Base-by-base conservation (phyloP, 2,113 vertebrate species). In the Ophthalmolycus amberensis region DNA sequence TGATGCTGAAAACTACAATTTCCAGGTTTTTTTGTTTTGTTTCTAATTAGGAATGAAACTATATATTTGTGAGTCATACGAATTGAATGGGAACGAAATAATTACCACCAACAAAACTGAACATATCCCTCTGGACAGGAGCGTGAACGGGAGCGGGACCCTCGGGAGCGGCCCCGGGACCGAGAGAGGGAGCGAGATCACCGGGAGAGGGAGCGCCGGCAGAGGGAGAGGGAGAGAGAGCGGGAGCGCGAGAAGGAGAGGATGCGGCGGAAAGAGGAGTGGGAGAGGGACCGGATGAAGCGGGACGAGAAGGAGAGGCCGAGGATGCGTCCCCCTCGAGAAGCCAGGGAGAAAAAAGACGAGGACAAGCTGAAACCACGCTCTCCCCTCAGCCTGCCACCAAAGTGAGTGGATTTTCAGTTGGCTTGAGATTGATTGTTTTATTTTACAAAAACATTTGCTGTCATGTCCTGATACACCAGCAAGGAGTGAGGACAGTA, bases 271-370 rank as follows among this genome's bases (percentile, higher is more conserved):
- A 97, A 99, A 63, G 95, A 98, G 0, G 98, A 99, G 15, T 96
- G 97, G 0, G 97, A 99, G 38, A 89, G 96, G 0, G 98, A 99
- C 50, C 95, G 97, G 10, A 56, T 95, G 78, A 96, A 96, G 0
- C 95, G 97, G 1, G 96, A 98, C 0, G 98, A 99, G 83, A 99
- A 99, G 94, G 98, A 99, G 11, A 94, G 97, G 15, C 96, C 97
- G 0, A 91, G 96, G 54, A 86, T 97, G 83, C 96, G 98, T 3
- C 97, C 97, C 1, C 97, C 97, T 1, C 96, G 93, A 11, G 96
- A 97, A 22, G 38, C 94, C 14, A 93, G 97, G 20, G 97, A 99
- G 3, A 97, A 97, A 10, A 97, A 99, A 1, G 97, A 99, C 22
- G 97, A 99, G 42, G 98, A 99, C 38, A 97, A 98, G 12, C 52